Base-by-base conservation (phyloP, 1,140 invertebrate genomes). In the Drosophila setifemur region DNA sequence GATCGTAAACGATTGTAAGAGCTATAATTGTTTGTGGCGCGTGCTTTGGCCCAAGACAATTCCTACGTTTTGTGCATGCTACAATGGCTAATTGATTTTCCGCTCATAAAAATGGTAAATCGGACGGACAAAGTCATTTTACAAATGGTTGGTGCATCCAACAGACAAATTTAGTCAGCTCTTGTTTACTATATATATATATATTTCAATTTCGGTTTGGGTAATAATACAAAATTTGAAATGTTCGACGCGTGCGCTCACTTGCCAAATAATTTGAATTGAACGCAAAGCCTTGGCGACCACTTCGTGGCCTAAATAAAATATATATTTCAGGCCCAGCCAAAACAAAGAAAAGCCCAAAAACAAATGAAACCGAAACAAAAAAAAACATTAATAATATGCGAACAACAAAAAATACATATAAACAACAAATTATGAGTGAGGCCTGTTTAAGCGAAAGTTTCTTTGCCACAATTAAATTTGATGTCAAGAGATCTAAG, bases 251-350 rank as follows among this genome's bases (percentile, higher is more conserved):
- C 79, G 79, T 85, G 74, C 74, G 25, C 55, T 61, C 67, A 82
- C 78, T 82, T 82, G 78, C 73, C 73, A 82, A 82, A 77, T 69
- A 76, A 69, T 73, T 78, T 67, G 54, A 57, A 71, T 79, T 33
- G 71, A 71, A 67, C 64, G 58, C 18, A 35, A 67, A 83, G 79
- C 79, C 79, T 83, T 83, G 79, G 58, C 53, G 37, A 11, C 50
- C 29, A 42, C 54, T 31, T 57, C 70, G 70, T 86, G 79, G 81
- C 79, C 79, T 85, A 85, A 85, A 85, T 86, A 86, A 79, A 49
- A 77, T 68, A 63, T 48, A 64, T 52, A 40, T 44, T 45, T 42
- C 61, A 31, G 50, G 37, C 35, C 48, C 29, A 25, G 23, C 40
- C 14, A 2, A 50, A 33, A 21, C 31, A 39, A 73, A 49, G 45